These are phyloP conservation scores for Apogon hyalosoma DNA, from an alignment of 2,797 vertebrate species.

Conservation along the genomic window DNA sequence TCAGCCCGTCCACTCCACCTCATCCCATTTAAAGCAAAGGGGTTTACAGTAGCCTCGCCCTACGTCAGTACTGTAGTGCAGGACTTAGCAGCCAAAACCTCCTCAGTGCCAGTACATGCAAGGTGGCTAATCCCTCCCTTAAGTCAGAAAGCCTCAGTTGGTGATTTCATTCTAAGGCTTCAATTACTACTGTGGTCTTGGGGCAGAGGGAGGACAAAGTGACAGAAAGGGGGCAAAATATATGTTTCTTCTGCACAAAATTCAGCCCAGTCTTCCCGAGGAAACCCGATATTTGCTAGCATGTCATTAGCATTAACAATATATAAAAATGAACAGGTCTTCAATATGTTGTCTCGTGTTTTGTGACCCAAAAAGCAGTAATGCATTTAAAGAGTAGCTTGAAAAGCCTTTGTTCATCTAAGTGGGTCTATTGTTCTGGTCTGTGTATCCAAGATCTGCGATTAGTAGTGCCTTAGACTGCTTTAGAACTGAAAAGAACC, in stretches of 20 bases:
- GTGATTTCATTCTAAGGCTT: slow-evolving; percentile 47
- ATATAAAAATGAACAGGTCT: no score
- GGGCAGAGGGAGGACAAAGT: slow-evolving; percentile 5
- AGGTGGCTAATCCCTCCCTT: slow-evolving; percentile 61
- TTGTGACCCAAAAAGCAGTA: neutral
- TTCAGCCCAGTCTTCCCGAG: neutral
- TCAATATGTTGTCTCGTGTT: no score
- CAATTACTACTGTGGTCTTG: slow-evolving; percentile 52
- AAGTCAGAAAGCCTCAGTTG: slow-evolving; percentile 51
- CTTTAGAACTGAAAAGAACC: slow-evolving; percentile 20
- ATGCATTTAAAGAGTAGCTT: slow-evolving; percentile 1
- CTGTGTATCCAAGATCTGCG: slow-evolving; percentile 17
- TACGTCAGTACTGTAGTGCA: slow-evolving; percentile 29
- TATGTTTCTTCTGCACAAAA: neutral
- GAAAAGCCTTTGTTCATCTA: neutral
- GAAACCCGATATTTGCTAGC: neutral
- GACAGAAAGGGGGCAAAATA: neutral
- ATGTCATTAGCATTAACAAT: no score
- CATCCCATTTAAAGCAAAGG: slow-evolving; percentile 55
- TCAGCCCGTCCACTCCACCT: neutral
- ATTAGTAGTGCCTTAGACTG: slow-evolving; percentile 15
- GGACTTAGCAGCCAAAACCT: slow-evolving; percentile 32
- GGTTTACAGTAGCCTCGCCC: slow-evolving; percentile 41
- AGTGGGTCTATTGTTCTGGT: slow-evolving; percentile 31
- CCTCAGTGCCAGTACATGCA: slow-evolving; percentile 29